These are phyloP conservation scores for Varanus komodoensis DNA, from an alignment of 2,113 vertebrate genomes.

Conservation along the genomic window DNA sequence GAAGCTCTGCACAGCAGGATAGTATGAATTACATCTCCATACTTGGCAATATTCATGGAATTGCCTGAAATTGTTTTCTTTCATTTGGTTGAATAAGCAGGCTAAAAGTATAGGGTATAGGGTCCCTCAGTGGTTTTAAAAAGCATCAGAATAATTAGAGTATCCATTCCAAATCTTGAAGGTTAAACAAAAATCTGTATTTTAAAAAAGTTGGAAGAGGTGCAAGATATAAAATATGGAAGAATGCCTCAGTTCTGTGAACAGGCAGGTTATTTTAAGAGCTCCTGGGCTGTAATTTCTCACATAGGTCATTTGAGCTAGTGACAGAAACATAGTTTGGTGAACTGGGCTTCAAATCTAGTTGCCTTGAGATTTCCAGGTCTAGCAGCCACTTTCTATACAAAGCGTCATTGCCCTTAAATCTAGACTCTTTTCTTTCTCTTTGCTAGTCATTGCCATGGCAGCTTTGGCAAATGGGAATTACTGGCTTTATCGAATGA, in stretches of 20 bases:
- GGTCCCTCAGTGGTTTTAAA: not conserved
- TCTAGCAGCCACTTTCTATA: not conserved
- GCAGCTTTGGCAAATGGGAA: not conserved
- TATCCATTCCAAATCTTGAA: not conserved
- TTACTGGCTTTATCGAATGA: not conserved
- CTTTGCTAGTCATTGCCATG: not conserved
- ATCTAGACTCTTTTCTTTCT: not conserved
- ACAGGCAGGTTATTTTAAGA: not conserved
- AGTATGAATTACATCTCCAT: not conserved
- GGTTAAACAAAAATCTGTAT: not conserved
- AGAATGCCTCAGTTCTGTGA: not conserved
- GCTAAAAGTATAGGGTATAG: not conserved
- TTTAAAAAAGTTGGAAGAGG: not conserved
- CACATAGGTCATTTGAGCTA: not conserved
- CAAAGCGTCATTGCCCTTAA: not conserved
- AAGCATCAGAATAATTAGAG: not conserved
- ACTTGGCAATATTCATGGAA: not conserved
- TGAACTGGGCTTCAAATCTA: not conserved
- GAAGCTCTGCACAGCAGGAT: not conserved
- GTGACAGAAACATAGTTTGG: not conserved
- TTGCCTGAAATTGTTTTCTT: not conserved
- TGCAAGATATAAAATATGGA: not conserved
- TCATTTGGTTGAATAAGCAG: not conserved
- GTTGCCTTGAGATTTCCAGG: not conserved
- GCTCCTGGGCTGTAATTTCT: not conserved